Evolutionary conservation across 2,888 invertebrate genomes (phyloP), one percentile per base, ranked within the genome.

Genomic region (Heteromurus nitidus): DNA sequence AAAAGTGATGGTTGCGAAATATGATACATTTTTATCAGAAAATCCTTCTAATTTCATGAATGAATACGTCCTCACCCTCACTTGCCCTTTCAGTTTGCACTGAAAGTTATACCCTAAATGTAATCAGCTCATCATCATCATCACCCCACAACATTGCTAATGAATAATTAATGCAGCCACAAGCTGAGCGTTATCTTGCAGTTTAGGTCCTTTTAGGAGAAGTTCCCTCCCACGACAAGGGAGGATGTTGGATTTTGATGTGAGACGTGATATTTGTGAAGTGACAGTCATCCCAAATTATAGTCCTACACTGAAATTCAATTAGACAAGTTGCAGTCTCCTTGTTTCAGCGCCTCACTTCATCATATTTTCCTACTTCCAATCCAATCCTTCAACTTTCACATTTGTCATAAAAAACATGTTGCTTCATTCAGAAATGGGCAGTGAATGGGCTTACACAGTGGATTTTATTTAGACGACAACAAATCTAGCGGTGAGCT

Each of bases 221-320:
- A n/a, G n/a, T n/a, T n/a, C 13, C 36, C 36, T 36, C 36, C 36
- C 13, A 44, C 13, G 11, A n/a, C 44, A 44, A 2, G n/a, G 3
- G 44, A 44, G n/a, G n/a, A 44, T n/a, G 11, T 1, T 44, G 44
- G 16, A 44, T 44, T 44, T 44, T 53, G 3, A 18, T 3, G 53
- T 11, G 26, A 13, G n/a, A 11, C 28, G 11, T 58, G 1, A 2
- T 24, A 3, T 26, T 58, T 31, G 18, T 50, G 18, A 30, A 31
- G 53, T 53, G 69, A 55, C 20, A 53, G 3, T 22, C 7, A 7
- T n/a, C 22, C 58, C 24, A 72, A 72, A 72, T n/a, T 20, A 22
- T 16, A 36, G 55, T 55, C 58, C 44, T 16, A 72, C 70, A 42
- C 26, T 70, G n/a, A 70, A 70, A 70, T 70, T 70, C 58, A 70